These are phyloP conservation scores for Oryzias dopingdopingensis DNA, from an alignment of 2,797 vertebrate genomes.

Conservation along the genomic window DNA sequence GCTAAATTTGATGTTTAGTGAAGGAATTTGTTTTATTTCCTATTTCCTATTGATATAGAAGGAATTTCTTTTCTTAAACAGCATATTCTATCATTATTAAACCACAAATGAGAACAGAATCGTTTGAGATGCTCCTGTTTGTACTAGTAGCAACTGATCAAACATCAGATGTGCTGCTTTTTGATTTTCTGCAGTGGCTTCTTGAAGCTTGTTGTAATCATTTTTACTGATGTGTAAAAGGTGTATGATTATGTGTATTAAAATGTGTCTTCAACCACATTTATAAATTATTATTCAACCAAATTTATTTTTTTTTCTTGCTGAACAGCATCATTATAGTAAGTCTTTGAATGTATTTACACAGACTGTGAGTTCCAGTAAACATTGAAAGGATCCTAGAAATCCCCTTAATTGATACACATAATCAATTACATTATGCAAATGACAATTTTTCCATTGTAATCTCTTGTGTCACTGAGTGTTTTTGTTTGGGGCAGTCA, in stretches of 20 bases:
- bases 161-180: too few relatives aligned
- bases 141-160: too few relatives aligned
- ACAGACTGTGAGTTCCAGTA: neutral
- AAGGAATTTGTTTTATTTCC: neutral
- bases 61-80: too few relatives aligned
- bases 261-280: too few relatives aligned
- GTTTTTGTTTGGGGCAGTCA: conserved; percentile 21
- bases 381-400: conserved; percentile 23
- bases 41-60: neutral
- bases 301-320: too few relatives aligned
- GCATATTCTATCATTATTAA: neutral
- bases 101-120: neutral
- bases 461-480: conserved; percentile 41
- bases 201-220: too few relatives aligned
- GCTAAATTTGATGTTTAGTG: neutral
- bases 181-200: too few relatives aligned
- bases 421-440: conserved; percentile 56
- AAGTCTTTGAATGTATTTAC: neutral
- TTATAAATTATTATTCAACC: too few relatives aligned
- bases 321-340: neutral
- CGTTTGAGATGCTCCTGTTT: neutral
- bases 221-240: too few relatives aligned
- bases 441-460: conserved; percentile 42
- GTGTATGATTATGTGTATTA: too few relatives aligned
- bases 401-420: conserved; percentile 21